Percentiles rank a stretch among this genome's conserved stretches.
Conservation (phyloP, 1,140 invertebrate genomes). For the Caerostris extrusa region DNA sequence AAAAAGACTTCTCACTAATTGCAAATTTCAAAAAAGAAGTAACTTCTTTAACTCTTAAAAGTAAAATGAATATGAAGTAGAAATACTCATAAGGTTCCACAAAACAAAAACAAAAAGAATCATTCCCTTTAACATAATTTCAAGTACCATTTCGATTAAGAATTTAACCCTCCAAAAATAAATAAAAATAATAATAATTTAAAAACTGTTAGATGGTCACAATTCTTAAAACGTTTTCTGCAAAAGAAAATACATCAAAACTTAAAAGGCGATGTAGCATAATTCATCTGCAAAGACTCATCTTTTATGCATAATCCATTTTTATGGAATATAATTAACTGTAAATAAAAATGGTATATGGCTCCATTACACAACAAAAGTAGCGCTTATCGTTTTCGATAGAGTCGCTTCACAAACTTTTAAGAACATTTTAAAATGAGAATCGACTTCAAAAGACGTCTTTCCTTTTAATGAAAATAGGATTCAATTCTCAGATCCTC, state of each 20-base stretch:
- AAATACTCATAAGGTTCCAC: background rate
- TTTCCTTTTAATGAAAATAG: conserved; percentile 50
- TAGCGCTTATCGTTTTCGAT: background rate
- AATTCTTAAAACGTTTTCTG: background rate
- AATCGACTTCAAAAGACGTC: conserved; percentile 67
- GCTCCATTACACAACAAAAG: conserved; percentile 23
- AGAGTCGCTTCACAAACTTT: background rate
- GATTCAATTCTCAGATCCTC: conserved; percentile 45
- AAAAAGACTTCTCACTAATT: too few relatives aligned
- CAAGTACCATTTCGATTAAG: conserved; percentile 8
- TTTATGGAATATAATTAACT: conserved; percentile 35
- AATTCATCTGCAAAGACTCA: background rate
- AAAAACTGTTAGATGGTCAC: background rate
- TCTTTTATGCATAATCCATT: conserved; percentile 29
- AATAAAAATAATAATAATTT: background rate
- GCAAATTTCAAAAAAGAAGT: background rate
- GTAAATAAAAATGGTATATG: conserved; percentile 12
- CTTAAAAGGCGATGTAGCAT: background rate
- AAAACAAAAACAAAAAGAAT: background rate
- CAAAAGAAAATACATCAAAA: background rate
- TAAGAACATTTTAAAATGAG: conserved; percentile 18
- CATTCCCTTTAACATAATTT: background rate
- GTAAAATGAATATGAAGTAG: background rate
- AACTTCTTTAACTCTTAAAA: background rate
- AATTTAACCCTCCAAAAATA: background rate